Evolutionary conservation across 2,888 invertebrate species (phyloP), one percentile per base, ranked within the genome.

Genomic region (Cosmia pyralina): DNA sequence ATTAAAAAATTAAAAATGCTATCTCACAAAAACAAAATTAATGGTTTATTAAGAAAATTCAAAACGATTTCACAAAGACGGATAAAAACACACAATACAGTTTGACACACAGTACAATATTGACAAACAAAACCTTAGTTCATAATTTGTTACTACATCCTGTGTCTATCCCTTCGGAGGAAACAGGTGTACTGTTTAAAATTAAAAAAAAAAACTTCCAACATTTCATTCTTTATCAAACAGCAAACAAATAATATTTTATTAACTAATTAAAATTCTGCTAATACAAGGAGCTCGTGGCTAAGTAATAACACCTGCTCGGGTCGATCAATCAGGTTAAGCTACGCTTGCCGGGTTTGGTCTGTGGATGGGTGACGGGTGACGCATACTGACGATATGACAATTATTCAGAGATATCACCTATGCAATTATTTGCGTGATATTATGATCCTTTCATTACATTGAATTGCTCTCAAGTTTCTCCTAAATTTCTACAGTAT

Each of bases 11-110:
- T 0, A 22, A 34, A 57, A 44, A 58, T 1, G 1, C 8, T 48
- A 22, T 2, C 0, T 19, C 15, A 58, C 5, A n/a, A 41, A 50
- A 2, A 52, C 0, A n/a, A 44, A 69, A n/a, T n/a, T n/a, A n/a
- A 41, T 6, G 0, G 2, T 76, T 60, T 68, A 76, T 68, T 75
- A 2, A 11, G 2, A 52, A 44, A 34, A 55, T 34, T 48, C 28
- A 17, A 22, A 44, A 72, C n/a, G 13, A 50, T 65, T 65, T 28
- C 22, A 57, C 28, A 34, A 50, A 64, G 10, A 41, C 57, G 28
- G 15, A 44, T 8, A 53, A 19, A 6, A 38, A 38, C 0, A 38
- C 38, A 38, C 38, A 4, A 38, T 38, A 4, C 38, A 38, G 38
- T 38, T n/a, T 38, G 38, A 38, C 38, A 38, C 38, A 4, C 6